These are phyloP conservation scores for Euglossa dilemma DNA, from an alignment of 1,140 invertebrate species.

Conservation along the genomic window DNA sequence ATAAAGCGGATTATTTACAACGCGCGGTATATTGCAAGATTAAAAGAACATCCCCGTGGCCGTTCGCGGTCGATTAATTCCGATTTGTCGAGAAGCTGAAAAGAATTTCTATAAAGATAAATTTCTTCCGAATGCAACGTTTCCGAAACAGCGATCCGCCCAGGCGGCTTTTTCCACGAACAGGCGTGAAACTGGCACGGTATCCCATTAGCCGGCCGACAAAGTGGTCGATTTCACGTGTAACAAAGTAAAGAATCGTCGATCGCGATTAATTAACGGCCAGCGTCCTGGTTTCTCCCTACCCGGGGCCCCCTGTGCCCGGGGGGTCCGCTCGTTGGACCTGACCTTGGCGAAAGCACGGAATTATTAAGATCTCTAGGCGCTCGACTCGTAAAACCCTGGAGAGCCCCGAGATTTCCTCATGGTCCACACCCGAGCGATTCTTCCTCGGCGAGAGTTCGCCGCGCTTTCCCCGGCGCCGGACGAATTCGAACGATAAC, in stretches of 20 bases:
- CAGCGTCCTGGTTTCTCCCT: too few relatives aligned
- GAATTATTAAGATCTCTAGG: not conserved
- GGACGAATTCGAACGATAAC: not conserved
- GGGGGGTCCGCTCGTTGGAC: too few relatives aligned
- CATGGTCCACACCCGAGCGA: too few relatives aligned
- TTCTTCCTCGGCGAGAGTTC: not conserved
- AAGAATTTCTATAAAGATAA: conserved; percentile 50
- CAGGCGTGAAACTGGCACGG: conserved; percentile 11
- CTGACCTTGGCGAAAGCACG: not conserved
- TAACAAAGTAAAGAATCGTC: conserved; percentile 20
- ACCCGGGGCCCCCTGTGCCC: too few relatives aligned
- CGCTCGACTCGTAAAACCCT: not conserved
- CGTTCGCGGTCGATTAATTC: conserved; percentile 16
- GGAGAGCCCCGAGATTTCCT: too few relatives aligned
- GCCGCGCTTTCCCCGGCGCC: not conserved
- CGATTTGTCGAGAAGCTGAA: conserved; percentile 1
- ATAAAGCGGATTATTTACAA: conserved; percentile 46
- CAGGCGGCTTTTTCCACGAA: conserved; percentile 19
- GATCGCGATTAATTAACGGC: conserved; percentile 11
- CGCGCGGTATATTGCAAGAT: conserved; percentile 11
- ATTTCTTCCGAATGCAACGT: conserved; percentile 7
- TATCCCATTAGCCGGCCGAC: conserved; percentile 27
- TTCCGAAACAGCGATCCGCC: conserved; percentile 28
- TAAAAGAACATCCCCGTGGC: not conserved
- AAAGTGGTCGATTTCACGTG: conserved; percentile 23